phyloP scores from a whole-genome alignment of 2,797 vertebrate genomes.

The Salarias fasciatus region DNA sequence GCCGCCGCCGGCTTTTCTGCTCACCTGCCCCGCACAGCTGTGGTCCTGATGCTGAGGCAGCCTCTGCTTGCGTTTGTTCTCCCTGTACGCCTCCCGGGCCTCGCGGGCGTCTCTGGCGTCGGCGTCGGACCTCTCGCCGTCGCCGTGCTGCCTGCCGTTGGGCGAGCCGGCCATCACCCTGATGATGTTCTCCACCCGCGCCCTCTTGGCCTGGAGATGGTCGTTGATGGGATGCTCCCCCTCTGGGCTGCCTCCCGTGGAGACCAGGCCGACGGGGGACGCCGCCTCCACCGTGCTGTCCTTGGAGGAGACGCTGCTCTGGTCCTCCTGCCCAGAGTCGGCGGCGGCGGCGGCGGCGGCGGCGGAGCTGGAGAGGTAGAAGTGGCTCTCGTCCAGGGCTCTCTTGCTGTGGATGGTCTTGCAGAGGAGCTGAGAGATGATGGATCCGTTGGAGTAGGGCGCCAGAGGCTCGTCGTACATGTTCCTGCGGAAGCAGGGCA shows the following conservation, averaged over 20 bases:
- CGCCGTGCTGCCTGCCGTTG: constrained; percentile 63
- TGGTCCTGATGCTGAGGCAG: constrained; percentile 86
- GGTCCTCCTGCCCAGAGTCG: constrained; percentile 77
- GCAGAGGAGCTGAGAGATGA: constrained; percentile 85
- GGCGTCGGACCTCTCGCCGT: constrained; percentile 62
- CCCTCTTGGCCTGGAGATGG: constrained; percentile 89
- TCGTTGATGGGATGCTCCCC: constrained; percentile 79
- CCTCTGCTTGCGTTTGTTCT: constrained; percentile 89
- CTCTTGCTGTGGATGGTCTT: constrained; percentile 80
- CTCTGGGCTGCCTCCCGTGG: constrained; percentile 65
- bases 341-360: constrained; percentile 60
- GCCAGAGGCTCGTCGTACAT: constrained; percentile 78
- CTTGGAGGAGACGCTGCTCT: constrained; percentile 70
- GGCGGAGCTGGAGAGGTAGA: constrained; percentile 76
- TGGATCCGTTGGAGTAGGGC: constrained; percentile 73
- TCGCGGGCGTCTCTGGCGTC: constrained; percentile 70
- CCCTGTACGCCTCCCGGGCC: constrained; percentile 71
- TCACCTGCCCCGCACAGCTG: constrained; percentile 21
- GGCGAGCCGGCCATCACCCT: constrained; percentile 88
- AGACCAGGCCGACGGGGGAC: constrained; percentile 65
- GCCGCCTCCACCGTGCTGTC: constrained; percentile 71
- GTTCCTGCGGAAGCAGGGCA: constrained; percentile 81
- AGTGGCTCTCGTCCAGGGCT: constrained; percentile 72
- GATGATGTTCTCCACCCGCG: constrained; percentile 94
- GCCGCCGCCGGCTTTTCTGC: constrained; percentile 46